These are phyloP conservation scores for Syrista parreyssii DNA, from an alignment of 2,888 invertebrate genomes.

Conservation along the genomic window DNA sequence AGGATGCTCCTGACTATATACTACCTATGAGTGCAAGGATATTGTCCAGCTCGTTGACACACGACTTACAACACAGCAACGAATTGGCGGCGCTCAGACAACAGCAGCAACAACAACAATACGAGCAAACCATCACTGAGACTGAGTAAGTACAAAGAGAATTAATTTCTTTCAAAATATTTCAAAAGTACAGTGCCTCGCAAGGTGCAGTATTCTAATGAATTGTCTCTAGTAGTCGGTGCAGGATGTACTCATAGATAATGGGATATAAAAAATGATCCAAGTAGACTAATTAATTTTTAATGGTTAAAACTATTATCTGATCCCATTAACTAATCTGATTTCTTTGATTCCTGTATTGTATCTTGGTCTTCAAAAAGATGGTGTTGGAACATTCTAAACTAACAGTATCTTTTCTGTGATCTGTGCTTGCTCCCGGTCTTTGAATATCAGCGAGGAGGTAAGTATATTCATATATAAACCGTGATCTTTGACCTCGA, in stretches of 20 bases:
- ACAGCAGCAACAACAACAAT: constrained; percentile 53
- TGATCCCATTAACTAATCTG: background rate
- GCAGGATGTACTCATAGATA: background rate
- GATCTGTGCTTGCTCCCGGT: constrained; percentile 52
- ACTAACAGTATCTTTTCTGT: constrained; percentile 51
- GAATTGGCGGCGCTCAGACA: constrained; percentile 60
- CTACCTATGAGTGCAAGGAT: constrained; percentile 61
- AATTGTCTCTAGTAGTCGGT: background rate
- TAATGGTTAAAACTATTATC: background rate
- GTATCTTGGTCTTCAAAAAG: constrained; percentile 26
- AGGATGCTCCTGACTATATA: constrained; percentile 59
- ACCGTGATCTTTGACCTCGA: background rate
- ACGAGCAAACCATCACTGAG: constrained; percentile 61
- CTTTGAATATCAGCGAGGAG: constrained; percentile 53
- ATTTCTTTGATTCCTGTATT: constrained; percentile 2
- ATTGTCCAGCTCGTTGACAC: constrained; percentile 58
- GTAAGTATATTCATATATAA: constrained; percentile 41
- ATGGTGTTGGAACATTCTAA: constrained; percentile 45
- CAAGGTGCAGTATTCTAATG: background rate
- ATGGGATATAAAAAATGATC: background rate
- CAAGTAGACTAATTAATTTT: background rate
- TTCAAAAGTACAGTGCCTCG: background rate
- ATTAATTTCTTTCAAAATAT: background rate
- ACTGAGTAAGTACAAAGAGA: constrained; percentile 55
- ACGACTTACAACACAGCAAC: constrained; percentile 59